These are phyloP conservation scores for Vulpes lagopus DNA, from an alignment of 2,113 vertebrate species.

Conservation along the genomic window DNA sequence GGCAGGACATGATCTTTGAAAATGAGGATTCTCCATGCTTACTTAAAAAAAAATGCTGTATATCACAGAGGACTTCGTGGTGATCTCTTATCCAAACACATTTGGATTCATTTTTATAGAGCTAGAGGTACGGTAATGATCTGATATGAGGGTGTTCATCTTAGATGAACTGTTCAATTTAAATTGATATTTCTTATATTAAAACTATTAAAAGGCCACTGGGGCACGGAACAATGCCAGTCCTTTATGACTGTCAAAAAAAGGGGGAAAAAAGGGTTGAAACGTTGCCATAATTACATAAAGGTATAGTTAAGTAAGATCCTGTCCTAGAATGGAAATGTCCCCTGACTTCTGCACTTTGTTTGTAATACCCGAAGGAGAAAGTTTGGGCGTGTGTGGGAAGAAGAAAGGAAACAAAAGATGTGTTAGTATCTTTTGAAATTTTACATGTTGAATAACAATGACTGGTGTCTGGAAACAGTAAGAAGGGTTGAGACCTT, in stretches of 20 bases:
- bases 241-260: not conserved
- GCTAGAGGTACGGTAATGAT: not conserved
- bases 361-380: not conserved
- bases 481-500: not conserved
- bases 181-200: not conserved
- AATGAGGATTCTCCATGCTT: not conserved
- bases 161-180: not conserved
- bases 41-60: not conserved
- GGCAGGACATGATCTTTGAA: not conserved
- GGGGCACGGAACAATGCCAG: not conserved
- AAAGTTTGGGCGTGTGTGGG: not conserved
- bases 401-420: not conserved
- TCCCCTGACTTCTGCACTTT: too few species aligned
- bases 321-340: not conserved
- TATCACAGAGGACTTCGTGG: not conserved
- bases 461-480: not conserved
- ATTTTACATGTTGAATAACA: not conserved
- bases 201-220: not conserved
- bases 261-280: not conserved
- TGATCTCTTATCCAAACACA: not conserved
- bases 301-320: not conserved
- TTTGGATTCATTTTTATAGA: not conserved
- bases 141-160: not conserved
- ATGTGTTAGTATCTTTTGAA: not conserved
- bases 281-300: not conserved